These are phyloP conservation scores for Xiphophorus maculatus DNA, from an alignment of 2,113 vertebrate genomes.

Conservation along the genomic window DNA sequence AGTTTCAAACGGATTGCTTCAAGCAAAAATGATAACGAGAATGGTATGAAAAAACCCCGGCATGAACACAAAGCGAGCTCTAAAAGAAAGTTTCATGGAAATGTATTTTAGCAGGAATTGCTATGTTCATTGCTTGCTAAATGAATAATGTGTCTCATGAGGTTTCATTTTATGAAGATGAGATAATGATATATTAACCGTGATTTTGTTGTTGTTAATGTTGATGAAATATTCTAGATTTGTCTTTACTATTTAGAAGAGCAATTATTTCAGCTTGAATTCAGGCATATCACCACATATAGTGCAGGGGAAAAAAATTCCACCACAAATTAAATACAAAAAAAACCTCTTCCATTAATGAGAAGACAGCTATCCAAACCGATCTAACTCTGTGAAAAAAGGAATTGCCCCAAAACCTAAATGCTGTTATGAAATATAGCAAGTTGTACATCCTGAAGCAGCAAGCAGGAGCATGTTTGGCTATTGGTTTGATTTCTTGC, in stretches of 20 bases:
- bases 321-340: background rate
- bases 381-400: background rate
- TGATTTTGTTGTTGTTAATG: background rate
- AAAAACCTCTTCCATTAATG: background rate
- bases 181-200: background rate
- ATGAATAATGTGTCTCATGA: constrained; percentile 10
- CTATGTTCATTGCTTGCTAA: constrained; percentile 25
- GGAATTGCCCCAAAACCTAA: background rate
- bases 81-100: constrained; percentile 37
- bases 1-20: constrained; percentile 26
- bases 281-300: background rate
- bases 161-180: background rate
- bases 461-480: background rate
- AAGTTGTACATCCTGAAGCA: background rate
- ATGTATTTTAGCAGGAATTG: constrained; percentile 50
- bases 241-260: background rate
- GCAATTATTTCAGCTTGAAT: background rate
- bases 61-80: constrained; percentile 10
- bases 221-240: background rate
- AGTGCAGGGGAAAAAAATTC: background rate
- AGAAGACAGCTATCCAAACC: background rate
- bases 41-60: too few species aligned
- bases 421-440: background rate
- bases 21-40: background rate
- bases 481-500: background rate